These are phyloP conservation scores for Meteorus colon DNA, from an alignment of 2,888 invertebrate species.

Conservation along the genomic window DNA sequence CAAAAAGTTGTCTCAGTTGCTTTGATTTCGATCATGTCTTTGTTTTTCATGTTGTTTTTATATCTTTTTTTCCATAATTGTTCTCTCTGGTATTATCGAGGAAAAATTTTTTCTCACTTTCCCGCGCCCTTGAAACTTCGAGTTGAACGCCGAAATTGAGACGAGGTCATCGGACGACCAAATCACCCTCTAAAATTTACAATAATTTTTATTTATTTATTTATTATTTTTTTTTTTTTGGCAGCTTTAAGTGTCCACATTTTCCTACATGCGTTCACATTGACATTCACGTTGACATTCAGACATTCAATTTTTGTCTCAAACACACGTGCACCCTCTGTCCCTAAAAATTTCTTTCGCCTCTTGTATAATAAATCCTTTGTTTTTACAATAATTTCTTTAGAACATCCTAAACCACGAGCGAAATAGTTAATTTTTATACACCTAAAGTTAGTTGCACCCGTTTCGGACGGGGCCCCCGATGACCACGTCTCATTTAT, in stretches of 20 bases:
- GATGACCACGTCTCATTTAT: constrained; percentile 63
- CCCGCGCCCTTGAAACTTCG: constrained; percentile 64
- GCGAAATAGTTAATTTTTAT: constrained; percentile 64
- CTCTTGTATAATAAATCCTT: constrained; percentile 62
- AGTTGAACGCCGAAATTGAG: constrained; percentile 61
- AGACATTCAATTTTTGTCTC: constrained; percentile 36
- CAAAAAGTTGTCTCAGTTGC: constrained; percentile 20
- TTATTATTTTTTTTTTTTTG: constrained; percentile 46
- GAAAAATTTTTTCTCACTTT: constrained; percentile 40
- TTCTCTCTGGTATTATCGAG: constrained; percentile 36
- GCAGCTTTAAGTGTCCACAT: constrained; percentile 41
- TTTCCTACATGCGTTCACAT: constrained; percentile 20
- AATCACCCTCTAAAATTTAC: constrained; percentile 64
- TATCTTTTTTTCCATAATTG: constrained; percentile 32
- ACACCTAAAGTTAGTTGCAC: constrained; percentile 71
- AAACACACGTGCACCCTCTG: constrained; percentile 45
- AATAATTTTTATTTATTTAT: constrained; percentile 55
- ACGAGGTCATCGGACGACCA: constrained; percentile 68
- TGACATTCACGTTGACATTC: constrained; percentile 25
- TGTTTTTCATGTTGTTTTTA: constrained; percentile 20
- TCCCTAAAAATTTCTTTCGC: constrained; percentile 44
- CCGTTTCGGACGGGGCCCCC: constrained; percentile 70
- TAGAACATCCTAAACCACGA: constrained; percentile 66
- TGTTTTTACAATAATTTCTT: constrained; percentile 69
- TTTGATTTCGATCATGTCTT: constrained; percentile 7